phyloP scores from a whole-genome alignment of 2,888 invertebrate species.

The Watsonalla binaria region DNA sequence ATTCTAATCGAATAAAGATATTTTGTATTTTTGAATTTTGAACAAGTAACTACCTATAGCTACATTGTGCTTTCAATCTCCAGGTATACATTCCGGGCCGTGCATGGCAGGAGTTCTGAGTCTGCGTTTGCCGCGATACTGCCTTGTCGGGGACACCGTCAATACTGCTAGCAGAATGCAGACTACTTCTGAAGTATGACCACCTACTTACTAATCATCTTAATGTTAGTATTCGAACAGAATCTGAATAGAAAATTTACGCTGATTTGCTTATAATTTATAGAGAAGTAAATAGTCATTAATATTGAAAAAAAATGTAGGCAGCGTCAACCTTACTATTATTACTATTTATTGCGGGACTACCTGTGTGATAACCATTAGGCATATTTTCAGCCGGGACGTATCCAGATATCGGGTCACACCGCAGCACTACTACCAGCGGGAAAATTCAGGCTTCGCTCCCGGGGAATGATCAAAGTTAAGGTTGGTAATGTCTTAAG shows the following conservation, averaged over 20 bases:
- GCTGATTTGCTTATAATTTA: no score
- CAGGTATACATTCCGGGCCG: conserved; percentile 90
- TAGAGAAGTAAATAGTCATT: no score
- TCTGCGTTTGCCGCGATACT: conserved; percentile 89
- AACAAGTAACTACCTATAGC: no score
- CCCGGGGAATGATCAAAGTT: conserved; percentile 86
- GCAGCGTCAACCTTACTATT: no score
- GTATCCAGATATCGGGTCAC: conserved; percentile 85
- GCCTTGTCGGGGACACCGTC: conserved; percentile 94
- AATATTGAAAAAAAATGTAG: no score
- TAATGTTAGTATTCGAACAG: no score
- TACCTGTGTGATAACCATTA: neutral
- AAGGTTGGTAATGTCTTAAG: conserved; percentile 76
- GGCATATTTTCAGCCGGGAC: conserved; percentile 45
- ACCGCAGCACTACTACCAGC: conserved; percentile 83
- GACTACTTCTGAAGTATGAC: conserved; percentile 68
- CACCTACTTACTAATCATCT: neutral
- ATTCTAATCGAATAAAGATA: no score
- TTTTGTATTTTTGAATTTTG: no score
- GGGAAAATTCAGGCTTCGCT: conserved; percentile 82
- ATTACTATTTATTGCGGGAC: no score
- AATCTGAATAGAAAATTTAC: no score
- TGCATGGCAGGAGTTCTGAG: conserved; percentile 94
- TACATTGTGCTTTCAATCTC: conserved; percentile 40
- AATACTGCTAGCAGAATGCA: conserved; percentile 96